phyloP scores from a whole-genome alignment of 2,888 invertebrate genomes.

The Idaea straminata region DNA sequence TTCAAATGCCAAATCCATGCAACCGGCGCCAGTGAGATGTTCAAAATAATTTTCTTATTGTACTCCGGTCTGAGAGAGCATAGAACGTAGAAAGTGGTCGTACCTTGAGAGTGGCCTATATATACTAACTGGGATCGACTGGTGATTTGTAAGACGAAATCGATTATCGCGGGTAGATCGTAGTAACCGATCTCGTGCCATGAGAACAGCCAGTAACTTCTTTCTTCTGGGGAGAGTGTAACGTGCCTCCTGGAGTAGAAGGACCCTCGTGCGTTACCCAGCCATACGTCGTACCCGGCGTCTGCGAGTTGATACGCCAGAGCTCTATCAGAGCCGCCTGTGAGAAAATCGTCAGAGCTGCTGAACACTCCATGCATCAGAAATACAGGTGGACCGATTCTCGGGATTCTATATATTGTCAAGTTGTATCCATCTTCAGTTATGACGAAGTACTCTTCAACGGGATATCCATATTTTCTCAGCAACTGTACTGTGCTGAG shows the following conservation, averaged over 20 bases:
- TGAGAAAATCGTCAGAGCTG: constrained; percentile 7
- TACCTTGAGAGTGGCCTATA: constrained; percentile 11
- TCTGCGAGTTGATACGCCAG: constrained; percentile 7
- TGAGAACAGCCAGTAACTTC: constrained; percentile 63
- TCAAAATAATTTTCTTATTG: constrained; percentile 7
- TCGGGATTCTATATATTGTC: constrained; percentile 1
- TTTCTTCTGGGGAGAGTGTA: constrained; percentile 12
- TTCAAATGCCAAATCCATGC: constrained; percentile 2
- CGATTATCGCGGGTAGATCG: constrained; percentile 83
- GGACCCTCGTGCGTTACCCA: constrained; percentile 9
- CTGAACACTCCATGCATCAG: constrained; percentile 8
- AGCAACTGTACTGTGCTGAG: constrained; percentile 11
- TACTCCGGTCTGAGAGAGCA: constrained; percentile 1
- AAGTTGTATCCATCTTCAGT: constrained; percentile 86
- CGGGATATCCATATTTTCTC: constrained; percentile 74
- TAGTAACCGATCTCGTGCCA: constrained; percentile 85
- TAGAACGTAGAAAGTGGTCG: constrained; percentile 6
- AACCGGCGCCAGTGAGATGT: constrained; percentile 8
- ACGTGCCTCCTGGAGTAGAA: constrained; percentile 8
- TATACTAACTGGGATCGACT: constrained; percentile 5
- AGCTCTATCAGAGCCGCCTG: not conserved
- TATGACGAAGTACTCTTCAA: constrained; percentile 80
- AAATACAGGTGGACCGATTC: constrained; percentile 3
- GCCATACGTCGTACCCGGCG: constrained; percentile 11
- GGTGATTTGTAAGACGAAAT: not conserved